Evolutionary conservation across 1,140 invertebrate genomes (phyloP).

Genomic region (Vollenhovia emeryi): DNA sequence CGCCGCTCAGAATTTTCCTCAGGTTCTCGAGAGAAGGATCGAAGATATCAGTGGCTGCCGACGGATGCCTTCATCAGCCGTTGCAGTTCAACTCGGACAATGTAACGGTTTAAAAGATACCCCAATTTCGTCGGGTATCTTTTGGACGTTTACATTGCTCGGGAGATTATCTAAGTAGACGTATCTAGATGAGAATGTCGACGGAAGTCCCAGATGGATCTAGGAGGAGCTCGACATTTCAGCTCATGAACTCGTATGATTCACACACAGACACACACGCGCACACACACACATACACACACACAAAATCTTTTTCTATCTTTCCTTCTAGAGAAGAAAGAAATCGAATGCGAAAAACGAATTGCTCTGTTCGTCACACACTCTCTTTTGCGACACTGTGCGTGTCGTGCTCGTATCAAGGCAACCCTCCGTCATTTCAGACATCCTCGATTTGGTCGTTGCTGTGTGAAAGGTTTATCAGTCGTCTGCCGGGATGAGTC

Average conservation of each 20-base stretch:
- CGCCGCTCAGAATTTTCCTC: conserved; percentile 36
- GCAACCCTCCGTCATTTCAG: background rate
- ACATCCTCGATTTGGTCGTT: conserved; percentile 70
- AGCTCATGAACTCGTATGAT: background rate
- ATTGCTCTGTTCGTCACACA: background rate
- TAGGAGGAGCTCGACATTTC: background rate
- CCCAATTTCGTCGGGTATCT: background rate
- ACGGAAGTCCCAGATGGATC: background rate
- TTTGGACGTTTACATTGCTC: background rate
- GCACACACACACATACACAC: background rate
- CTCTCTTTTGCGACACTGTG: conserved; percentile 11
- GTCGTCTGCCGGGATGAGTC: conserved; percentile 17
- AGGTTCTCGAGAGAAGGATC: conserved; percentile 6
- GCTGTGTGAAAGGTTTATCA: conserved; percentile 66
- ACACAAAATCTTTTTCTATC: conserved; percentile 48
- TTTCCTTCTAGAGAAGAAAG: conserved; percentile 58
- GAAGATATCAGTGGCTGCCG: background rate
- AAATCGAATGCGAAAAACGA: background rate
- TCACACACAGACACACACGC: background rate
- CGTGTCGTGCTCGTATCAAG: background rate
- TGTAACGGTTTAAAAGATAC: background rate
- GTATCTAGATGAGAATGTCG: background rate
- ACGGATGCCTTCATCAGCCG: background rate
- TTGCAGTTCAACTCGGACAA: background rate
- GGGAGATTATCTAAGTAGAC: background rate